Evolutionary conservation across 2,797 vertebrate species (phyloP).

Genomic region (Pteronotus mesoamericanus): DNA sequence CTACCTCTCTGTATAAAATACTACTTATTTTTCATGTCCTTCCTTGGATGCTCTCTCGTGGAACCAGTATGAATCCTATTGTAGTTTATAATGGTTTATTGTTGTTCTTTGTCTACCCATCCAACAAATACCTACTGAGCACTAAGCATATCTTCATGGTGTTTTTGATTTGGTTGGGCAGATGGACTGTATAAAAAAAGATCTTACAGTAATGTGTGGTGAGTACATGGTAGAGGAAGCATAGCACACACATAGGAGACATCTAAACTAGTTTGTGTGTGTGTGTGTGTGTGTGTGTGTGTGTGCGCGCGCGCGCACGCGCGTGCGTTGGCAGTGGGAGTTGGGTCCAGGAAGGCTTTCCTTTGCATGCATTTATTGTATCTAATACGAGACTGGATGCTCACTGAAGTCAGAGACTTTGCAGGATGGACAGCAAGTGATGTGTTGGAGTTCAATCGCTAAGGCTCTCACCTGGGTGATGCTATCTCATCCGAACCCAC

Average conservation of each 20-base stretch:
- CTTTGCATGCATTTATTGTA: background rate
- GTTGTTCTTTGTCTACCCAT: background rate
- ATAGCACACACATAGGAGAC: background rate
- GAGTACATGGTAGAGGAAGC: background rate
- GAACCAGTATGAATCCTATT: background rate
- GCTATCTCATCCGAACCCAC: background rate
- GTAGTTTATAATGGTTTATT: background rate
- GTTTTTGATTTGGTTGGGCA: background rate
- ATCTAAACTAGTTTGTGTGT: background rate
- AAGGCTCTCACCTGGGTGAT: background rate
- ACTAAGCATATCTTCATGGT: background rate
- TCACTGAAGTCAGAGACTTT: background rate
- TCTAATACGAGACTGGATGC: background rate
- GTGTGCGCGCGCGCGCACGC: background rate
- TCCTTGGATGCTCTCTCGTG: background rate
- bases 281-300: background rate
- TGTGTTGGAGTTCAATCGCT: rapidly evolving
- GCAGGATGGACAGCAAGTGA: background rate
- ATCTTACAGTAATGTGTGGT: background rate
- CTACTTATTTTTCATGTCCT: background rate
- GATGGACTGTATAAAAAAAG: background rate
- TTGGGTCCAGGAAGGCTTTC: background rate
- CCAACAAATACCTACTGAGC: background rate
- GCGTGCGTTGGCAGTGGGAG: background rate
- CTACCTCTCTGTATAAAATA: background rate